Evolutionary conservation across 2,113 vertebrate species (phyloP).

Genomic region (Theropithecus gelada): DNA sequence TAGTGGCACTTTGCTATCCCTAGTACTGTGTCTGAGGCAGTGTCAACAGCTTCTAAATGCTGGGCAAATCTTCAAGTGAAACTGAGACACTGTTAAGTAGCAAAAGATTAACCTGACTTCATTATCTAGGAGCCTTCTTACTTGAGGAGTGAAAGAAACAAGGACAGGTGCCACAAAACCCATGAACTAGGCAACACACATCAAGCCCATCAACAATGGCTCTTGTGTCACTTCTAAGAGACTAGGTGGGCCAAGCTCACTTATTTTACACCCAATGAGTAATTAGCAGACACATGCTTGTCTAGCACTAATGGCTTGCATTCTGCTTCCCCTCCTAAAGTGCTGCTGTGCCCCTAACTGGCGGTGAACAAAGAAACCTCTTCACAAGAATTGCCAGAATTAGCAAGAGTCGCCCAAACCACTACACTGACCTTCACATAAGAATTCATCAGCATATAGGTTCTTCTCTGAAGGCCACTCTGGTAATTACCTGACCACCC

Average conservation of each 20-base stretch:
- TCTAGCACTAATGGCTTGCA: neutral
- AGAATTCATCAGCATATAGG: neutral
- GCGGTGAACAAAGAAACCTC: neutral
- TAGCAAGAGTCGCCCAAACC: neutral
- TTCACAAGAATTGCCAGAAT: neutral
- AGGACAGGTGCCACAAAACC: constrained; percentile 10
- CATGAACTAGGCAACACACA: neutral
- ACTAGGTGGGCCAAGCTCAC: neutral
- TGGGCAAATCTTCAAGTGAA: constrained; percentile 66
- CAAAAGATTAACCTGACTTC: constrained; percentile 39
- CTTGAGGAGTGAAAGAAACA: constrained; percentile 35
- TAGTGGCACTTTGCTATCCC: constrained; percentile 28
- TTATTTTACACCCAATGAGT: neutral
- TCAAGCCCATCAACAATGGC: neutral
- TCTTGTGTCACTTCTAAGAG: neutral
- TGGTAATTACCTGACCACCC: neutral
- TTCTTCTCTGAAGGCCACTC: neutral
- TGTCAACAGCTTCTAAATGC: constrained; percentile 58
- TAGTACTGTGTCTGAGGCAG: constrained; percentile 35
- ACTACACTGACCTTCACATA: neutral
- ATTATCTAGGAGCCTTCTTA: constrained; percentile 58
- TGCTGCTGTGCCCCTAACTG: neutral
- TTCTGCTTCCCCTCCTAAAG: neutral
- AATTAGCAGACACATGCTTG: neutral
- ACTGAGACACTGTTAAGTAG: constrained; percentile 59